Percentiles rank a stretch among this genome's conserved stretches.
phyloP scores from a whole-genome alignment of 2,888 invertebrate species.

The Melieria omissa region DNA sequence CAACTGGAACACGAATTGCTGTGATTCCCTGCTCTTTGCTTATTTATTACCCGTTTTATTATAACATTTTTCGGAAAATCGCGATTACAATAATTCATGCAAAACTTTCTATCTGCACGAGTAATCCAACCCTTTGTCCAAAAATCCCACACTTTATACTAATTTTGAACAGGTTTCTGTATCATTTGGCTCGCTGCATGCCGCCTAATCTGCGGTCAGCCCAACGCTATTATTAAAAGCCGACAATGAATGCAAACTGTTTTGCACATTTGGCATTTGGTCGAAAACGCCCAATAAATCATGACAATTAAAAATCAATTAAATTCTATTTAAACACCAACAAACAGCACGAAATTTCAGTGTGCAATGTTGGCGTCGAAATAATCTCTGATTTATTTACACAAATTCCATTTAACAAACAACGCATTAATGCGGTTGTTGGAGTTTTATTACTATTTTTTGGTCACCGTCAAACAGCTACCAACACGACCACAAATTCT shows the following conservation, averaged over 20 bases:
- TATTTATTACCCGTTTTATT: no score
- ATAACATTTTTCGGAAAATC: no score
- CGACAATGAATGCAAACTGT: background rate
- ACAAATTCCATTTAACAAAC: background rate
- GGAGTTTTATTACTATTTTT: background rate
- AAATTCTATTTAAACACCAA: background rate
- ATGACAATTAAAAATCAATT: conserved; percentile 2
- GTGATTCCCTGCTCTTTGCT: no score
- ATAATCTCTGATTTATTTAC: background rate
- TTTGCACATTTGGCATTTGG: background rate
- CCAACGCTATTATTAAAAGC: no score
- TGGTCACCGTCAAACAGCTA: no score
- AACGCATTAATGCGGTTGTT: background rate
- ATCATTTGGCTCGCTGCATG: background rate
- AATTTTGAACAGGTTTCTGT: background rate
- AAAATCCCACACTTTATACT: background rate
- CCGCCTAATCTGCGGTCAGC: no score
- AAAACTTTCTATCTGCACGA: no score
- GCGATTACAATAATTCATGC: no score
- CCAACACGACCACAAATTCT: no score
- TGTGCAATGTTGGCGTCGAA: no score
- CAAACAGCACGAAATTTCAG: background rate
- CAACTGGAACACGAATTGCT: no score
- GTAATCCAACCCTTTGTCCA: background rate
- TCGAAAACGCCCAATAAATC: background rate